Evolutionary conservation across 2,113 vertebrate genomes (phyloP).

Genomic region (Ceuthmochares aereus): DNA sequence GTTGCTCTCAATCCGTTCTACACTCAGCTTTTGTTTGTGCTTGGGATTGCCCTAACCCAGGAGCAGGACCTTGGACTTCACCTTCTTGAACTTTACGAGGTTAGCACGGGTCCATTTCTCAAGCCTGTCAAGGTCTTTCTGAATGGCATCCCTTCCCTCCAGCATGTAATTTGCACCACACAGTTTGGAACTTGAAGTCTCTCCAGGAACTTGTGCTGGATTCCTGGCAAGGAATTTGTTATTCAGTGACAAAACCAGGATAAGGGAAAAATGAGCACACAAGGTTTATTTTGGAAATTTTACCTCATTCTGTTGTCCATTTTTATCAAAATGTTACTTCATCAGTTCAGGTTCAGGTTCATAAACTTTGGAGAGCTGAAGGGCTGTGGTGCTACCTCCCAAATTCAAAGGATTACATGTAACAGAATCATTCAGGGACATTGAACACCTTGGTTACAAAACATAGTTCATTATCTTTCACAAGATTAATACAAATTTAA

Average conservation of each 20-base stretch:
- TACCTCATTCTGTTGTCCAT: neutral
- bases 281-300: neutral
- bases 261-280: neutral
- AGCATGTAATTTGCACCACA: no score
- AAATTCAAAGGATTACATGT: neutral
- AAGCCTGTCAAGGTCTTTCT: no score
- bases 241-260: neutral
- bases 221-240: neutral
- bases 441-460: neutral
- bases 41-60: no score
- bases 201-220: conserved; percentile 1
- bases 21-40: no score
- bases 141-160: no score
- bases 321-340: neutral
- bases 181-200: conserved; percentile 28
- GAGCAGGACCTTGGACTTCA: no score
- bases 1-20: no score
- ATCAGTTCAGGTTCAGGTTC: neutral
- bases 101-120: no score
- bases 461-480: neutral
- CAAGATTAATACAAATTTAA: conserved; percentile 1
- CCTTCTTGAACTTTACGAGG: no score
- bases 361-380: neutral
- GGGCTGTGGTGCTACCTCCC: neutral
- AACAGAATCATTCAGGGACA: neutral